Conservation (phyloP, 1,140 invertebrate species). For the Telenomus remus region DNA sequence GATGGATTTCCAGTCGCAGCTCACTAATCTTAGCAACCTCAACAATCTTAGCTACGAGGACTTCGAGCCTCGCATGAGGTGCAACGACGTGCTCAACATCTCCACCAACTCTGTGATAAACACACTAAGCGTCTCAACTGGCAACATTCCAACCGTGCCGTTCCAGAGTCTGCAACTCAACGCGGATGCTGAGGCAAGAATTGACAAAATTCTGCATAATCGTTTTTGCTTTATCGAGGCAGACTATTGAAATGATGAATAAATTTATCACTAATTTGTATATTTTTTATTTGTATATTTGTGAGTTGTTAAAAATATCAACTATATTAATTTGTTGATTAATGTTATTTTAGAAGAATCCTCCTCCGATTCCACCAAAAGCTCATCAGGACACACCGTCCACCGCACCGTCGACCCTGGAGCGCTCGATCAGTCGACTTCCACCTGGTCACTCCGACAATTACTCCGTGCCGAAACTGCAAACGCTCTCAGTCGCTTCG, state of each 20-base stretch:
- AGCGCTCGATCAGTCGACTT: constrained; percentile 63
- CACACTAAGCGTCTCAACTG: constrained; percentile 66
- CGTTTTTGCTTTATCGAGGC: no score
- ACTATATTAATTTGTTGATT: no score
- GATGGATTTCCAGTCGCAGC: constrained; percentile 71
- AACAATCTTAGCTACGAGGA: constrained; percentile 78
- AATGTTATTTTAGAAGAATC: constrained; percentile 67
- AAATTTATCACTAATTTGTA: no score
- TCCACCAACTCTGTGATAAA: constrained; percentile 72
- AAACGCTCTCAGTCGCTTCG: constrained; percentile 70
- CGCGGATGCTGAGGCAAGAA: constrained; percentile 67
- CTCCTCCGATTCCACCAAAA: constrained; percentile 78
- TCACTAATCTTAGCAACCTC: constrained; percentile 73
- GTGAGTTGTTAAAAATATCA: no score
- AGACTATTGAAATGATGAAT: no score
- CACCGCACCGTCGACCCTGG: constrained; percentile 68
- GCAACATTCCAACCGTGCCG: constrained; percentile 65
- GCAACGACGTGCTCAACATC: constrained; percentile 73
- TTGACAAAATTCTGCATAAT: no score
- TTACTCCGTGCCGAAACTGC: constrained; percentile 77
- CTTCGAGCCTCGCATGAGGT: constrained; percentile 74
- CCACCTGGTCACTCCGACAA: constrained; percentile 72
- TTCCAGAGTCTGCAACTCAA: constrained; percentile 73
- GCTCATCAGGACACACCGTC: constrained; percentile 72
- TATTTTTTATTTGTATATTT: no score